Evolutionary conservation across 2,888 invertebrate genomes (phyloP).

Genomic region (Zeuzera pyrina): DNA sequence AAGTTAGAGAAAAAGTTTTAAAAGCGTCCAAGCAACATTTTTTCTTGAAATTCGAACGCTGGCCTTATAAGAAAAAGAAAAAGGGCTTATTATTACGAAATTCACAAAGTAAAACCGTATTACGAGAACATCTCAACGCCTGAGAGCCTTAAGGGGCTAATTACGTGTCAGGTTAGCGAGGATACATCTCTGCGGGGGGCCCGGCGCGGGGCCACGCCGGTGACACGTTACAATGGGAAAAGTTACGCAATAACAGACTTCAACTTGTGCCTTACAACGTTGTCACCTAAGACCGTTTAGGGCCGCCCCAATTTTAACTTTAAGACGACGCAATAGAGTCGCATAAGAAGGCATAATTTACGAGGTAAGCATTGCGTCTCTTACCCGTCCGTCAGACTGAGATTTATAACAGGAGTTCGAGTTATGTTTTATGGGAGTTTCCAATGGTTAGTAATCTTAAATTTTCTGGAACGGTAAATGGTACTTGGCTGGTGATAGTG

Average conservation of each 20-base stretch:
- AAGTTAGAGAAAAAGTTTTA: too few species aligned
- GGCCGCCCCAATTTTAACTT: conserved; percentile 24
- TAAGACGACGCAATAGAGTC: conserved; percentile 21
- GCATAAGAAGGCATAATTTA: conserved; percentile 14
- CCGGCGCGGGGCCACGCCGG: conserved; percentile 13
- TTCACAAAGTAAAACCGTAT: too few species aligned
- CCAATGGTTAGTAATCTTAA: conserved; percentile 14
- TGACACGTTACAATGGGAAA: conserved; percentile 51
- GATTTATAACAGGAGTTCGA: conserved; percentile 32
- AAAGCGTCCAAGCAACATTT: too few species aligned
- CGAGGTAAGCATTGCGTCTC: conserved; percentile 19
- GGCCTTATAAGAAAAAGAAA: too few species aligned
- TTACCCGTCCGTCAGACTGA: conserved; percentile 33
- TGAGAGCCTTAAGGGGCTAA: conserved; percentile 30
- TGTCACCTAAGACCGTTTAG: conserved; percentile 15
- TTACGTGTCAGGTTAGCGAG: conserved; percentile 27
- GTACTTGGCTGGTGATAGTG: too few species aligned
- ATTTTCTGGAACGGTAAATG: too few species aligned
- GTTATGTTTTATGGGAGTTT: conserved; percentile 34
- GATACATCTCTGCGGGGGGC: conserved; percentile 6
- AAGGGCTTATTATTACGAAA: too few species aligned
- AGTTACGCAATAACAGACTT: conserved; percentile 51
- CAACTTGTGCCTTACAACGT: conserved; percentile 12
- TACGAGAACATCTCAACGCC: too few species aligned
- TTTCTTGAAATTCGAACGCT: too few species aligned